These are phyloP conservation scores for Pachyuromys duprasi DNA, from an alignment of 2,797 vertebrate species.

Conservation along the genomic window DNA sequence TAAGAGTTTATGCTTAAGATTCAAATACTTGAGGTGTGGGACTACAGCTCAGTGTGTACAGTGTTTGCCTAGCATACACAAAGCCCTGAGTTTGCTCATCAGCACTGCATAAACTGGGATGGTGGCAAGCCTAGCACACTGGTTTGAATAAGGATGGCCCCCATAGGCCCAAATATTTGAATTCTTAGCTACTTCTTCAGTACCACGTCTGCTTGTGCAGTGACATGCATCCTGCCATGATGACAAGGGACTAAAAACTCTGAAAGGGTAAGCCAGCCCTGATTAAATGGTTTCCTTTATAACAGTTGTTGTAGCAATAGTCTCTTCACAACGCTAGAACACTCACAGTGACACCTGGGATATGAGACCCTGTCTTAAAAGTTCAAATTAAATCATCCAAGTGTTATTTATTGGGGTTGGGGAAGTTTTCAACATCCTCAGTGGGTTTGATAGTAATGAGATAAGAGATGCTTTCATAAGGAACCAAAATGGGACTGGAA, in stretches of 20 bases:
- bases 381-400: background rate
- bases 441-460: background rate
- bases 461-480: background rate
- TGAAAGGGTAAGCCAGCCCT: background rate
- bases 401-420: background rate
- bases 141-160: background rate
- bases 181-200: background rate
- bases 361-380: background rate
- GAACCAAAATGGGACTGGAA: background rate
- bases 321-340: background rate
- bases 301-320: too few relatives aligned
- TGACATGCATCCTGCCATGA: too few relatives aligned
- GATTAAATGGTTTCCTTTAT: background rate
- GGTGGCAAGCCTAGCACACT: background rate
- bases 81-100: background rate
- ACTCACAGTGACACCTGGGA: background rate
- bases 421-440: background rate
- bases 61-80: background rate
- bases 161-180: background rate
- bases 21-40: background rate
- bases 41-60: background rate
- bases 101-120: background rate
- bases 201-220: background rate
- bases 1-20: conserved; percentile 11
- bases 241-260: background rate